These are phyloP conservation scores for Cochlearius cochlearius DNA, from an alignment of 2,113 vertebrate species.

Conservation along the genomic window DNA sequence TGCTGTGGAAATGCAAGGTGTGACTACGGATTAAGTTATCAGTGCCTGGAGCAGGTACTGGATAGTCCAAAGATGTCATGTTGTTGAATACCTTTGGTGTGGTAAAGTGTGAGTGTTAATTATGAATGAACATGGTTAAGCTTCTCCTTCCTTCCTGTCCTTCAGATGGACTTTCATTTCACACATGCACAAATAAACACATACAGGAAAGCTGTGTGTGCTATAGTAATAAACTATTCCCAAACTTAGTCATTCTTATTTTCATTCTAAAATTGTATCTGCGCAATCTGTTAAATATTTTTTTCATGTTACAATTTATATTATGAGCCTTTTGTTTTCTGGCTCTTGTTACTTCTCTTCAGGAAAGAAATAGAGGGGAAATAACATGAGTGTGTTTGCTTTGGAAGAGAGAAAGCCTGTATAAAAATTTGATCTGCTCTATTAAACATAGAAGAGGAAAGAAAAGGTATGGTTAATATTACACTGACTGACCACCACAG, in stretches of 20 bases:
- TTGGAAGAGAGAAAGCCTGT: not conserved
- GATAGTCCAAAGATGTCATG: not conserved
- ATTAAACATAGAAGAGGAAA: not conserved
- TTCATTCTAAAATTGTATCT: not conserved
- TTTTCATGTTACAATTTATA: not conserved
- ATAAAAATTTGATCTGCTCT: not conserved
- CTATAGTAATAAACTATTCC: not conserved
- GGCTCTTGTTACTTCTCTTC: not conserved
- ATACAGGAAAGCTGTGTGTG: not conserved
- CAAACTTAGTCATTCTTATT: not conserved
- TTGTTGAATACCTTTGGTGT: not conserved
- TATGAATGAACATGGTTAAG: not conserved
- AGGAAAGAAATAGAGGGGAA: not conserved
- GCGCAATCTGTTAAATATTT: not conserved
- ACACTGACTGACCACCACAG: not conserved
- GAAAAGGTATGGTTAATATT: not conserved
- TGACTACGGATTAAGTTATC: not conserved
- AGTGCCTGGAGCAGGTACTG: not conserved
- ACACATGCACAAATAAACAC: not conserved
- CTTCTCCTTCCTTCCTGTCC: not conserved
- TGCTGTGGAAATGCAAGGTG: not conserved
- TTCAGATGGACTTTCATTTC: not conserved
- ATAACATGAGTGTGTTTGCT: not conserved
- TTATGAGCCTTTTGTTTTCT: not conserved
- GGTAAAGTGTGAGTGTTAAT: not conserved